These are phyloP conservation scores for Phataginus tetradactyla DNA, from an alignment of 2,797 vertebrate genomes.

Conservation along the genomic window DNA sequence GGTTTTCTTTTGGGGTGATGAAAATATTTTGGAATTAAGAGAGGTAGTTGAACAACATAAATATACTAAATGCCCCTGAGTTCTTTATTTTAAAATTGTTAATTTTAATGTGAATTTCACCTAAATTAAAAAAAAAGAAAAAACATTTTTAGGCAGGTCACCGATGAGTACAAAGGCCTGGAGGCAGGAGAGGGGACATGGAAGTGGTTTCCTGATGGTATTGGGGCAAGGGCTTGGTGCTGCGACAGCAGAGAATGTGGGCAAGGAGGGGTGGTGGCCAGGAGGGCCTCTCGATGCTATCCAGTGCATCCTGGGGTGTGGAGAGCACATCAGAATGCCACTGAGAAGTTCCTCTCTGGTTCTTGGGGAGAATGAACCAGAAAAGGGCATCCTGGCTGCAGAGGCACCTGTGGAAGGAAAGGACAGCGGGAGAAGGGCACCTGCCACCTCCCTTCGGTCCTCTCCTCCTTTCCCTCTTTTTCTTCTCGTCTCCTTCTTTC, in stretches of 20 bases:
- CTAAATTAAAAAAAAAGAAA: background rate
- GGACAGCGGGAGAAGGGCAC: background rate
- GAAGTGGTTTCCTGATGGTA: rapidly evolving
- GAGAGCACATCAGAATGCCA: background rate
- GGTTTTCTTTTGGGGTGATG: background rate
- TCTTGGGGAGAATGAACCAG: background rate
- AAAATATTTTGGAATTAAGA: background rate
- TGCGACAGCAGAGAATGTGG: background rate
- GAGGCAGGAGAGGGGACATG: too few species aligned
- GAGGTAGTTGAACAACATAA: background rate
- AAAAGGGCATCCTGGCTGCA: background rate
- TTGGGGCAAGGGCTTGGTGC: background rate
- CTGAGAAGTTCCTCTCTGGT: background rate
- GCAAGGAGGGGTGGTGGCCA: background rate
- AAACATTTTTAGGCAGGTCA: background rate
- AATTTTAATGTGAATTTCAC: background rate
- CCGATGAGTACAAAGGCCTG: background rate
- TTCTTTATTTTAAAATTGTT: background rate
- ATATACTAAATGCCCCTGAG: background rate
- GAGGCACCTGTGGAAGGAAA: background rate
- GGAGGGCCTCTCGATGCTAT: background rate
- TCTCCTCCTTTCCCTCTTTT: background rate
- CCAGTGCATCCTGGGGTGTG: background rate
- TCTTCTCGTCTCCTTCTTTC: background rate
- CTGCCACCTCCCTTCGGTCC: background rate